Conservation (phyloP, 2,888 invertebrate species). For the Andrena haemorrhoa region DNA sequence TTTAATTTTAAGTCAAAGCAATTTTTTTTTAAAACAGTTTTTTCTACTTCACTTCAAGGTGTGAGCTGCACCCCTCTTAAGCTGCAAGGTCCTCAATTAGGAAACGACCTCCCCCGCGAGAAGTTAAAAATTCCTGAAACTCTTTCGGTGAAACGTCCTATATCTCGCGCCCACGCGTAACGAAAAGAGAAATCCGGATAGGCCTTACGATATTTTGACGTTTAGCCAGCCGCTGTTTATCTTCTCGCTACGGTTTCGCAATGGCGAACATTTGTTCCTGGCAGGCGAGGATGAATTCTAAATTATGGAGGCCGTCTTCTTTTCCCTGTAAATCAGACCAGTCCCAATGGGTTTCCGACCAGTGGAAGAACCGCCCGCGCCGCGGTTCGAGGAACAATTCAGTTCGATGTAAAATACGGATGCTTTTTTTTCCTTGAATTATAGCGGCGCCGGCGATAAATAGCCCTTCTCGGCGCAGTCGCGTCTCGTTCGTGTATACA, state of each 20-base stretch:
- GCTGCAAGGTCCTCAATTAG: no score
- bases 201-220: slow-evolving; percentile 54
- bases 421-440: not conserved
- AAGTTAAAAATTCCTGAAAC: no score
- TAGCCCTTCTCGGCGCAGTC: not conserved
- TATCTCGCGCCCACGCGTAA: slow-evolving; percentile 23
- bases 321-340: not conserved
- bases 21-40: no score
- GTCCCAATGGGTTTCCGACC: not conserved
- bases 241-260: slow-evolving; percentile 17
- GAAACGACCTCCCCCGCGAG: no score
- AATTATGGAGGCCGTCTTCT: not conserved
- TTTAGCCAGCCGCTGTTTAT: slow-evolving; percentile 43
- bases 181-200: slow-evolving; percentile 31
- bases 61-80: no score
- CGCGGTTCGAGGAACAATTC: not conserved
- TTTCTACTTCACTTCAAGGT: no score
- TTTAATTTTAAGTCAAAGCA: no score
- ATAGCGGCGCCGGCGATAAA: not conserved
- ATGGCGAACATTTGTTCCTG: slow-evolving; percentile 24
- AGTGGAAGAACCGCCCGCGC: not conserved
- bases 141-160: not conserved
- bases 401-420: no score
- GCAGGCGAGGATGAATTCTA: slow-evolving; percentile 4
- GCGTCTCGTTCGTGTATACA: not conserved